Evolutionary conservation across 2,797 vertebrate species (phyloP).

Genomic region (Labroides dimidiatus): DNA sequence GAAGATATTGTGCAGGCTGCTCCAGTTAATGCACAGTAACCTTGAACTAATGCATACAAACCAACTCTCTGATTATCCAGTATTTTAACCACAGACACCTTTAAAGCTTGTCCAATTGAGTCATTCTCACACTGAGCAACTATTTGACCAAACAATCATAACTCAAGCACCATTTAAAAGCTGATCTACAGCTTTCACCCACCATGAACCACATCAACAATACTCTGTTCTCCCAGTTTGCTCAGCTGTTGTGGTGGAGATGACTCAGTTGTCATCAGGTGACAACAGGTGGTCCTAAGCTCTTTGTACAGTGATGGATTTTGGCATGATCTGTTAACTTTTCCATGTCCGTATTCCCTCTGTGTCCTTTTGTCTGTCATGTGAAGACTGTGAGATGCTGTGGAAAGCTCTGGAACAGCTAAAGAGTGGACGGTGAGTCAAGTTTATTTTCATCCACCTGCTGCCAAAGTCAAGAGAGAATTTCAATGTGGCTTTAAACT

Average conservation of each 20-base stretch:
- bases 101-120: not conserved
- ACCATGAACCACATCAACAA: not conserved
- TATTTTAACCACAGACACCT: not conserved
- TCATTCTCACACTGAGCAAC: not conserved
- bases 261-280: constrained; percentile 19
- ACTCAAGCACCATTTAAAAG: not conserved
- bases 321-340: not conserved
- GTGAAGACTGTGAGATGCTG: not conserved
- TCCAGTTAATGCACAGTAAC: constrained; percentile 1
- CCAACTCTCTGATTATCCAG: not conserved
- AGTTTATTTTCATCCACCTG: constrained; percentile 3
- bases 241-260: constrained; percentile 19
- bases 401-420: constrained; percentile 1
- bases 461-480: not conserved
- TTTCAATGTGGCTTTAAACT: not conserved
- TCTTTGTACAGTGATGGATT: constrained; percentile 4
- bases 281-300: constrained; percentile 26
- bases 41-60: not conserved
- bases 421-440: not conserved
- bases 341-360: not conserved
- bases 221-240: not conserved
- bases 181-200: constrained; percentile 1
- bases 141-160: not conserved
- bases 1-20: not conserved
- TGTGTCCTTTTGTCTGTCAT: not conserved